Evolutionary conservation across 2,113 vertebrate species (phyloP).

Genomic region (Dolichallabes microphthalmus): DNA sequence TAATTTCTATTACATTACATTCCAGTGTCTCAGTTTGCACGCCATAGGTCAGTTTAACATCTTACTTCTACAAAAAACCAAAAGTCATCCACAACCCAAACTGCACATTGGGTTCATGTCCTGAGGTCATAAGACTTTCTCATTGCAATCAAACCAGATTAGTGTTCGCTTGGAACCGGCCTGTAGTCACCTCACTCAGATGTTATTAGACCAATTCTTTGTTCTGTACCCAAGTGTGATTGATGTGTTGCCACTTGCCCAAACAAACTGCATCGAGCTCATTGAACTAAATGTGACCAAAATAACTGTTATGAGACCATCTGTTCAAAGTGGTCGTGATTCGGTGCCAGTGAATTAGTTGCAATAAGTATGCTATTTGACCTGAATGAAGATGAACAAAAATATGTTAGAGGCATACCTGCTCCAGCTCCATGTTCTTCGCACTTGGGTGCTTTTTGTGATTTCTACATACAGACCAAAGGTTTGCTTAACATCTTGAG

Average conservation of each 20-base stretch:
- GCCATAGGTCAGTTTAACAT: background rate
- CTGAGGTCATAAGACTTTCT: background rate
- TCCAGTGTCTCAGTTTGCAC: background rate
- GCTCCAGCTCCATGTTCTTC: background rate
- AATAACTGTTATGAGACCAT: background rate
- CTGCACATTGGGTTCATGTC: background rate
- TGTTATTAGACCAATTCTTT: background rate
- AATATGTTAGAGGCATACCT: background rate
- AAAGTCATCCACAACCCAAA: background rate
- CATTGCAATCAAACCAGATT: background rate
- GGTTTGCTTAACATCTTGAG: background rate
- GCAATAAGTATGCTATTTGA: background rate
- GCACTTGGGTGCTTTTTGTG: background rate
- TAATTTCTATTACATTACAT: background rate
- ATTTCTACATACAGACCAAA: background rate
- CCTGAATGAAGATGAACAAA: background rate
- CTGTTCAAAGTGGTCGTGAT: background rate
- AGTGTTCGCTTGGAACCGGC: background rate
- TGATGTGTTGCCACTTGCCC: background rate
- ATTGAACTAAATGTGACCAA: background rate
- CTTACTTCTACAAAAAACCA: background rate
- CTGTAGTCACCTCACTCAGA: background rate
- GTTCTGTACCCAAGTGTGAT: background rate
- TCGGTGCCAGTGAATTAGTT: background rate
- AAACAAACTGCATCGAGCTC: background rate